phyloP scores from a whole-genome alignment of 2,113 vertebrate species.

The Hydropotes inermis region DNA sequence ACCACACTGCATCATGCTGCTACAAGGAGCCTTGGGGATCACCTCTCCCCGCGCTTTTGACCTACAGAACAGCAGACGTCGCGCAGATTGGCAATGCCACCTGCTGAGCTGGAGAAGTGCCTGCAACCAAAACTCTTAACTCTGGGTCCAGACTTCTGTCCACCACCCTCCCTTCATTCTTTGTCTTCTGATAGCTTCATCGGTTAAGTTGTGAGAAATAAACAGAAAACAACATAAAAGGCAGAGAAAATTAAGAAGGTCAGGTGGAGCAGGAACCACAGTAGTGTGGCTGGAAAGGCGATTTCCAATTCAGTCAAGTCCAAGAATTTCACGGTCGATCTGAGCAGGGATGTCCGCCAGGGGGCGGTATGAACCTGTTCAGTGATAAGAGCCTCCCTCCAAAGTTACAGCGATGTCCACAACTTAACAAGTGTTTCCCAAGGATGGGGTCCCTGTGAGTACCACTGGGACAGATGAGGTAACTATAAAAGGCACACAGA shows the following conservation, averaged over 20 bases:
- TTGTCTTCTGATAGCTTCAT: not conserved
- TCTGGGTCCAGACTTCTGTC: not conserved
- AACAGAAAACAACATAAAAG: not conserved
- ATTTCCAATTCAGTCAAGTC: not conserved
- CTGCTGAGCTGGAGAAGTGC: not conserved
- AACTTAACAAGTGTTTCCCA: not conserved
- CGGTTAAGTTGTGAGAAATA: not conserved
- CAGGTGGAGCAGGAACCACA: not conserved
- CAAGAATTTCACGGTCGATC: not conserved
- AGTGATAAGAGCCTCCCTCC: not conserved
- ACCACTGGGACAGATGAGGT: not conserved
- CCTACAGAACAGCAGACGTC: not conserved
- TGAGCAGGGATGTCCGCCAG: not conserved
- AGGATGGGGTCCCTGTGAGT: fast-evolving
- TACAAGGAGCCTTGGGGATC: not conserved
- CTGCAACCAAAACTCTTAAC: not conserved
- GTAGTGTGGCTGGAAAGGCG: not conserved
- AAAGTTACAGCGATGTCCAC: not conserved
- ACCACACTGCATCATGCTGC: not conserved
- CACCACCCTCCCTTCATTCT: not conserved
- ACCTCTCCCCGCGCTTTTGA: fast-evolving
- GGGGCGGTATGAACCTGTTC: not conserved
- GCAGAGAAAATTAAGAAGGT: not conserved
- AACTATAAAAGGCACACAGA: not conserved
- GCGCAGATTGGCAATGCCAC: not conserved